Base-by-base conservation (phyloP, 53 echinoderm and acorn worm genomes). In the Holothuria leucospilota region DNA sequence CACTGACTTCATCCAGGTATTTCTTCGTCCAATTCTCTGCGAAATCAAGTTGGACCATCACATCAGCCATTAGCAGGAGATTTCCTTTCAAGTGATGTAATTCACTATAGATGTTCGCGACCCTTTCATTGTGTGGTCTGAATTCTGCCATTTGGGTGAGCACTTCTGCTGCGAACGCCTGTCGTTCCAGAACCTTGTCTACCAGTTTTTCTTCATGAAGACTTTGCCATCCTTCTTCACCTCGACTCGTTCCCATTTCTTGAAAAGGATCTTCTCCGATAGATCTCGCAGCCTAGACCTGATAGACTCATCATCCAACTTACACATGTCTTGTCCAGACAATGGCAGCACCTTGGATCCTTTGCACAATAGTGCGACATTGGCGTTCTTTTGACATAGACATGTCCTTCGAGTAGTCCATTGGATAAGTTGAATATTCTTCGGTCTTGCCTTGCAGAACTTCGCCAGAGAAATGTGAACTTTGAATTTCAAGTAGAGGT, bases 41-140 rank as follows among this genome's bases (percentile, higher is more conserved):
- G n/a, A n/a, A n/a, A n/a, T n/a, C n/a, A n/a, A n/a, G n/a, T n/a
- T n/a, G n/a, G n/a, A n/a, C n/a, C n/a, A n/a, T n/a, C n/a, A n/a
- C n/a, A n/a, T n/a, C n/a, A n/a, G n/a, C 60, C 20, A 60, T 60
- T 60, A 13, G 20, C 20, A 20, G 20, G 60, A 60, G 20, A 20
- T 13, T 60, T 60, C 60, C 20, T 60, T 60, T 60, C 60, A 60
- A 60, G 60, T 60, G 60, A 60, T 60, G 60, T 60, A 60, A 60
- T 20, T 20, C 60, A 60, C 13, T 60, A 60, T 20, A 60, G 60
- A 60, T 60, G 13, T 60, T 60, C 20, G 60, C 60, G 20, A 60
- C 20, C 60, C 20, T 60, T 60, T 13, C 60, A 60, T 13, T 20
- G 20, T 60, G 60, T 13, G n/a, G n/a, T n/a, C n/a, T n/a, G n/a